Evolutionary conservation across 2,113 vertebrate species (phyloP).

Genomic region (Sula dactylatra): DNA sequence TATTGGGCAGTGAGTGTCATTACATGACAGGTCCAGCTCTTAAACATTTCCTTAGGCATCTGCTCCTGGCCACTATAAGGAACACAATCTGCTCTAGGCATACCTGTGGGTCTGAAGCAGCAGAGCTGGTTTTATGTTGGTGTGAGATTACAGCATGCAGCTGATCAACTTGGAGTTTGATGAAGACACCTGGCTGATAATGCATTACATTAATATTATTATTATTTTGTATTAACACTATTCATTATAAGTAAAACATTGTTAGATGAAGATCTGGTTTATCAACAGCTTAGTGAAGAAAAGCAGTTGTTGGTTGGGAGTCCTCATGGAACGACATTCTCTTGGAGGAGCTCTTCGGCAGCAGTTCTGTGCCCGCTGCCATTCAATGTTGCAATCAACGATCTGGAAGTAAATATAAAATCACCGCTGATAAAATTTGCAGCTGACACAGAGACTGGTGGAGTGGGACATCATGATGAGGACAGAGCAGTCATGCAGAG

Average conservation of each 20-base stretch:
- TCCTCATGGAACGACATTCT: background rate
- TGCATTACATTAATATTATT: background rate
- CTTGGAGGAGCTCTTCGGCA: background rate
- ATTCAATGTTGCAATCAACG: background rate
- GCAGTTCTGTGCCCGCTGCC: background rate
- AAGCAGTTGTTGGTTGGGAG: background rate
- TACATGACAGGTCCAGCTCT: background rate
- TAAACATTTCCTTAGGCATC: background rate
- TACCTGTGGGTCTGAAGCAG: background rate
- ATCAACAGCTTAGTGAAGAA: background rate
- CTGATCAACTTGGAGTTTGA: background rate
- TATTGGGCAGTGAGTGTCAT: background rate
- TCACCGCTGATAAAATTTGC: slow-evolving; percentile 1
- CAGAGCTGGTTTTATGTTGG: background rate
- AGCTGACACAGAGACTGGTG: background rate
- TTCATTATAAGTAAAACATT: background rate
- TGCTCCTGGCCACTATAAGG: background rate
- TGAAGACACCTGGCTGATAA: background rate
- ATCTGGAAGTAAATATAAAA: slow-evolving; percentile 55
- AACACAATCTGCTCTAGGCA: background rate
- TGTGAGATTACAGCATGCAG: background rate
- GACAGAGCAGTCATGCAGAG: slow-evolving; percentile 29
- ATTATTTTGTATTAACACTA: background rate
- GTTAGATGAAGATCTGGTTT: background rate
- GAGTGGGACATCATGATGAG: slow-evolving; percentile 34